A percentile compares a stretch with the other conserved stretches of the same genome.
Evolutionary conservation across 2,113 vertebrate genomes (phyloP).

Genomic region (Pelvicachromis taeniatus): DNA sequence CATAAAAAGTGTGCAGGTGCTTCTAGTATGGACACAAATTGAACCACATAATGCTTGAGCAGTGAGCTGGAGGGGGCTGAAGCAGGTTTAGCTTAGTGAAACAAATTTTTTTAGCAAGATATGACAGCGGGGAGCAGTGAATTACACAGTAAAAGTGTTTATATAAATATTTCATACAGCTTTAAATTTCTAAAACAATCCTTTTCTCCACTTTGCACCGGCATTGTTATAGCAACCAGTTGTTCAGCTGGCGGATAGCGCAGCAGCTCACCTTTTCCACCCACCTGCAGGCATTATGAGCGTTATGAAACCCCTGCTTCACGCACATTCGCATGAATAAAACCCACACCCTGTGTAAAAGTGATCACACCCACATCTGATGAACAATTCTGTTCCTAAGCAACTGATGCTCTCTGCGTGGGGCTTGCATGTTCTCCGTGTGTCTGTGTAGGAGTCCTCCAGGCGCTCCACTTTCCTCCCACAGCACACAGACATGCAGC

Average conservation of each 20-base stretch:
- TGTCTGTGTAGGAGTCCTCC: conserved; percentile 43
- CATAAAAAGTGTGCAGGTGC: neutral
- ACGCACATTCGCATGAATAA: conserved; percentile 31
- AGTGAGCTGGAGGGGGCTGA: neutral
- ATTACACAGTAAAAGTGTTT: neutral
- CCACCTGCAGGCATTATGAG: conserved; percentile 10
- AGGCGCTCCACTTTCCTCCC: conserved; percentile 30
- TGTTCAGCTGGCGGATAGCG: neutral
- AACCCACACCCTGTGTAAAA: conserved; percentile 43
- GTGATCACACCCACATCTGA: conserved; percentile 47
- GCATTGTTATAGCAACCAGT: neutral
- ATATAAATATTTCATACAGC: neutral
- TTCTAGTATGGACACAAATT: neutral
- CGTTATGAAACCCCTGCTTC: neutral
- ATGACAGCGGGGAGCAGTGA: neutral
- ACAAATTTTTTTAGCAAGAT: neutral
- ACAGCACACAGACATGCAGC: conserved; percentile 22
- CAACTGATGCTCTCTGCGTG: conserved; percentile 47
- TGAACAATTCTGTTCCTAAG: conserved; percentile 63
- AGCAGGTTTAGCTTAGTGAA: neutral
- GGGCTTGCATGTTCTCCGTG: conserved; percentile 41
- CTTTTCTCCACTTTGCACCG: neutral
- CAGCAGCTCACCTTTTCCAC: conserved; percentile 30
- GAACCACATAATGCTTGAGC: neutral
- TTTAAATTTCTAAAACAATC: neutral